A percentile compares a stretch with the other conserved stretches of the same genome.
phyloP scores from a whole-genome alignment of 2,113 vertebrate species.

The Bostrychus sinensis region DNA sequence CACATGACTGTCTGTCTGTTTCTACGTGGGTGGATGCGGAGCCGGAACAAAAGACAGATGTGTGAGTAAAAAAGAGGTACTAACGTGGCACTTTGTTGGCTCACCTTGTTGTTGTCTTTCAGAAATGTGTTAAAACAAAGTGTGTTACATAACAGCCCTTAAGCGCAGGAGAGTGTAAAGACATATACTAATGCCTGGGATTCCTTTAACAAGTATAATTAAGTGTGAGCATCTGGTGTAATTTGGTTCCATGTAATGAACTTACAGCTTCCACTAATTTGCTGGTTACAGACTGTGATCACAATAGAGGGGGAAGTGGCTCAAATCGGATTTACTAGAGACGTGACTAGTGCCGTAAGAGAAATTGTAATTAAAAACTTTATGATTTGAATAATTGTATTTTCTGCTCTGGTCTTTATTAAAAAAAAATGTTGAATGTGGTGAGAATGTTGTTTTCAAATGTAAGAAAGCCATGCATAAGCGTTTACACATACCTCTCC shows the following conservation, averaged over 20 bases:
- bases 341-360: background rate
- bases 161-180: background rate
- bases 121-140: background rate
- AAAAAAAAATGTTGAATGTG: no score
- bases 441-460: no score
- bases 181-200: slow-evolving; percentile 4
- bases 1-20: slow-evolving; percentile 26
- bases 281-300: slow-evolving; percentile 1
- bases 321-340: background rate
- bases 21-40: slow-evolving; percentile 31
- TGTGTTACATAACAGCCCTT: background rate
- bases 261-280: slow-evolving; percentile 2
- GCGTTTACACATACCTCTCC: no score
- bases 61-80: slow-evolving; percentile 15
- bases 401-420: no score
- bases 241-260: slow-evolving; percentile 9
- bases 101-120: no score
- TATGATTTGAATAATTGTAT: background rate
- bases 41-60: slow-evolving; percentile 51
- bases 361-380: background rate
- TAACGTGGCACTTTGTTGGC: background rate
- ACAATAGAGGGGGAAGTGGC: background rate
- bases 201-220: slow-evolving; percentile 14
- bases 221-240: slow-evolving; percentile 10
- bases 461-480: no score